These are phyloP conservation scores for Irena cyanogastra DNA, from an alignment of 2,113 vertebrate species.

Conservation along the genomic window DNA sequence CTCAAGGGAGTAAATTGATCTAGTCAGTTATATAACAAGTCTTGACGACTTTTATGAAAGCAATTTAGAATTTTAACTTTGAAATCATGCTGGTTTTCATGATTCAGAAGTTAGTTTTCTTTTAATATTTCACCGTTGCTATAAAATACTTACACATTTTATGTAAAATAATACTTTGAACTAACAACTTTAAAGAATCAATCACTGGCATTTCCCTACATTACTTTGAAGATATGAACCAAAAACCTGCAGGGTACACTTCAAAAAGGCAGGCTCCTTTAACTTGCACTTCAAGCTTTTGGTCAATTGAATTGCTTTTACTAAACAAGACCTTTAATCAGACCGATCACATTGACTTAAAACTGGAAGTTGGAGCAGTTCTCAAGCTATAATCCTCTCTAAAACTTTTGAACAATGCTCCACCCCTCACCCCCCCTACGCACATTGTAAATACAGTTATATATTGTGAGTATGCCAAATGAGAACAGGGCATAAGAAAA, in stretches of 20 bases:
- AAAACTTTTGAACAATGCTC: neutral
- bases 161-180: slow-evolving; percentile 78
- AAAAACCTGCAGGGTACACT: slow-evolving; percentile 69
- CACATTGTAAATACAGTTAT: neutral
- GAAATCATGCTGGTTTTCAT: slow-evolving; percentile 59
- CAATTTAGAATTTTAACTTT: slow-evolving; percentile 66
- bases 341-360: slow-evolving; percentile 53
- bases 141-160: slow-evolving; percentile 66
- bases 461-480: neutral
- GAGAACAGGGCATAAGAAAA: neutral
- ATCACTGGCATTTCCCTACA: slow-evolving; percentile 63
- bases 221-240: slow-evolving; percentile 67
- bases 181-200: slow-evolving; percentile 75
- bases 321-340: slow-evolving; percentile 71
- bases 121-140: slow-evolving; percentile 62
- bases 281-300: slow-evolving; percentile 52
- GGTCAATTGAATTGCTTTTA: slow-evolving; percentile 68
- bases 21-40: slow-evolving; percentile 59
- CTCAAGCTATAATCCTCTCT: slow-evolving; percentile 52
- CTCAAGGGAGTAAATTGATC: slow-evolving; percentile 65
- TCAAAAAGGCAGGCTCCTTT: slow-evolving; percentile 63
- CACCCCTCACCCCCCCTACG: too few species aligned
- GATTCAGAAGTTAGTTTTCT: slow-evolving; percentile 56
- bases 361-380: slow-evolving; percentile 47
- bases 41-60: slow-evolving; percentile 50